Conservation (phyloP, 2,888 invertebrate species). For the Lepas anatifera region DNA sequence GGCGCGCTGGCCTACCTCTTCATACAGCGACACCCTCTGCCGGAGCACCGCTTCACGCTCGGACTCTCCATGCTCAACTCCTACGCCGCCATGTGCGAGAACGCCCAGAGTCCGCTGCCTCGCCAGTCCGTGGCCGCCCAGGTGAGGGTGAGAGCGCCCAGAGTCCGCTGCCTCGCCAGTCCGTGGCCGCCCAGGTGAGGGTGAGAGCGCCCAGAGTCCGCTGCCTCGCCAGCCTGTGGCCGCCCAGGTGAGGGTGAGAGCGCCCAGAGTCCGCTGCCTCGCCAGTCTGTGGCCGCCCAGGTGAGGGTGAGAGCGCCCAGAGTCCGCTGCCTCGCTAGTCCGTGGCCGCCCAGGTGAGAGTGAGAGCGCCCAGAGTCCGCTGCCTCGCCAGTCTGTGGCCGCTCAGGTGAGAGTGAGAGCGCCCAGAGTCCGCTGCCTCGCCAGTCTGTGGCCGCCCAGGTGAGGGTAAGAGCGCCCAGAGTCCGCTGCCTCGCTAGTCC, state of each 20-base stretch:
- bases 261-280: background rate
- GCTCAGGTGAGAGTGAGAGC: too few species aligned
- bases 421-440: too few species aligned
- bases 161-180: background rate
- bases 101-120: background rate
- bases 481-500: too few species aligned
- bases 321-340: too few species aligned
- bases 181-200: background rate
- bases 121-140: background rate
- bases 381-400: too few species aligned
- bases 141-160: background rate
- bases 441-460: too few species aligned
- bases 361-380: too few species aligned
- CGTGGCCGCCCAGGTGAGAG: too few species aligned
- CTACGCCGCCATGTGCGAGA: constrained; percentile 2
- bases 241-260: constrained; percentile 1
- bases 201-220: background rate
- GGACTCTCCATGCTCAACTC: background rate
- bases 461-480: too few species aligned
- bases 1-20: background rate
- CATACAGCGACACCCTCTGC: background rate
- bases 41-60: background rate
- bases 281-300: background rate
- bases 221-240: background rate
- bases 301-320: too few species aligned